Evolutionary conservation across 2,113 vertebrate species (phyloP), one percentile per base, ranked within the genome.

Genomic region (Melanostigma gelatinosum): DNA sequence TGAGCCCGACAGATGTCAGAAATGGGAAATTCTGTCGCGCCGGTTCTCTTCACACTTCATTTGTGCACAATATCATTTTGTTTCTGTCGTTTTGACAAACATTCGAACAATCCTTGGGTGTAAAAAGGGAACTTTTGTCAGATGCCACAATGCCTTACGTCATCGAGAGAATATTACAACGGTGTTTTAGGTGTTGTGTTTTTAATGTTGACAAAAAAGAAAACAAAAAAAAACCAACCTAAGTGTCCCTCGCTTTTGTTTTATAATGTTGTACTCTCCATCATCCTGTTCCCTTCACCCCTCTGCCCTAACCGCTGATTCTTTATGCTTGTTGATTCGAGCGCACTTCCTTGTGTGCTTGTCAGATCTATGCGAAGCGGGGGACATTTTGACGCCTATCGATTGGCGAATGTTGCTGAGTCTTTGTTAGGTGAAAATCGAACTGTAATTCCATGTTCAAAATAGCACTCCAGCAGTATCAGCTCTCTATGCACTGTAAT

Each of bases 361-460:
- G 72, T 89, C 70, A 75, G 65, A 85, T 85, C 77, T 58, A 48
- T 89, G n/a, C n/a, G n/a, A n/a, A n/a, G n/a, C n/a, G 67, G 40
- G 40, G 74, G 75, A 72, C 85, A 60, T 88, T 88, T 87, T 87
- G 89, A 89, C 77, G 81, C 66, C 12, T 80, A 86, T 89, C 57
- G 88, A 91, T 81, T 44, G 72, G 61, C 13, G 77, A 85, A 78
- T 71, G 82, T 86, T 82, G 84, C 79, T 62, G 85, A 87, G 74
- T 83, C 84, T 89, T 77, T 88, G 77, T 88, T 84, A 66, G 85
- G 80, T 87, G 64, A 60, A 89, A 91, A 91, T 90, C 83, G 52
- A 91, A 85, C 69, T 67, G 57, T 72, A 75, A 80, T 87, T 84
- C 83, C 66, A 75, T 80, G 84, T 58, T 81, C 79, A 80, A 70